Conservation (phyloP, 2,797 vertebrate species). For the Setipinna tenuifilis region DNA sequence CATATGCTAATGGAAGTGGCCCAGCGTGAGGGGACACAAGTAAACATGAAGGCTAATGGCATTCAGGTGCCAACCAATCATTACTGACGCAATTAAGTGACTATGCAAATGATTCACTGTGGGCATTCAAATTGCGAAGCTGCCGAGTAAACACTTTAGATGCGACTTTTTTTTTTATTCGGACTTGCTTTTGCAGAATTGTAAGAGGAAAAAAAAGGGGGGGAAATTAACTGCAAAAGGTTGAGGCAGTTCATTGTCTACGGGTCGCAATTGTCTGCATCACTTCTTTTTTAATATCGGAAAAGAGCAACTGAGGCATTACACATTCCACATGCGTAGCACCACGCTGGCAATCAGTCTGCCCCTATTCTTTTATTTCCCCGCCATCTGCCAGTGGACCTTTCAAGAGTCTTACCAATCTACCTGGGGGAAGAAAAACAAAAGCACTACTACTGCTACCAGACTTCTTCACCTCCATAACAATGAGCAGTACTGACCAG, state of each 20-base stretch:
- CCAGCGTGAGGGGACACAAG: constrained; percentile 42
- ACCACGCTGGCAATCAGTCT: not conserved
- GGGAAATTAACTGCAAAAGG: constrained; percentile 9
- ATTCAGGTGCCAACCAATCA: constrained; percentile 47
- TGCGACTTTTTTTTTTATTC: not conserved
- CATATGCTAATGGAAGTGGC: constrained; percentile 48
- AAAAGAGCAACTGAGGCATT: not conserved
- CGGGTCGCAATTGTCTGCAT: not conserved
- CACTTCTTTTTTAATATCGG: constrained; percentile 13
- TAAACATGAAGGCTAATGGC: constrained; percentile 41
- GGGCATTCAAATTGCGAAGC: constrained; percentile 43
- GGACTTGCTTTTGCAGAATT: not conserved
- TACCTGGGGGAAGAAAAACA: constrained; percentile 1
- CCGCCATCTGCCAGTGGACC: not conserved
- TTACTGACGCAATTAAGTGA: constrained; percentile 55
- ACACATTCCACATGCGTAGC: not conserved
- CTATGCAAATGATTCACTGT: constrained; percentile 58
- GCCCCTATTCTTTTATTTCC: constrained; percentile 2
- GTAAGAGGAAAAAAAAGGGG: not conserved
- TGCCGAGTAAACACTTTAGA: constrained; percentile 33
- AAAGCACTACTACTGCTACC: not conserved
- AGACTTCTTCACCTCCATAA: not conserved
- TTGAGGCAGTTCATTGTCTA: constrained; percentile 2
- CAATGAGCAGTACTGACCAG: constrained; percentile 64
- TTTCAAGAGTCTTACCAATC: not conserved